A percentile compares a stretch with the other conserved stretches of the same genome.
Evolutionary conservation across 2,113 vertebrate genomes (phyloP).

Genomic region (Boleophthalmus pectinirostris): DNA sequence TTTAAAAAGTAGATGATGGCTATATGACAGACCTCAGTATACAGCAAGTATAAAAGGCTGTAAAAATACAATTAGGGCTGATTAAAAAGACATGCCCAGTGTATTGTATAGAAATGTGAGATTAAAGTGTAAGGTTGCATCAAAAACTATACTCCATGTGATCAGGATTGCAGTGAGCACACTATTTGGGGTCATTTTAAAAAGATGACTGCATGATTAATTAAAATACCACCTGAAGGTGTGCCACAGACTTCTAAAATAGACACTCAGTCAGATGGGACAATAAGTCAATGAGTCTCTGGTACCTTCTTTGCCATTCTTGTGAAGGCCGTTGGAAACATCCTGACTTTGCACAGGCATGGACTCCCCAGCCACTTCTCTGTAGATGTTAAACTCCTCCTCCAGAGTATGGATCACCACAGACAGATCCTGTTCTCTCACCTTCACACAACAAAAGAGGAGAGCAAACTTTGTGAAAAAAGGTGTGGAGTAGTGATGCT

Average conservation of each 20-base stretch:
- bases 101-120: no score
- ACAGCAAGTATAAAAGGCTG: no score
- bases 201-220: neutral
- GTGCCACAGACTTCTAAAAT: conserved; percentile 11
- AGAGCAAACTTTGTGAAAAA: neutral
- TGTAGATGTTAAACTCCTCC: conserved; percentile 91
- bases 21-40: no score
- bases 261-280: neutral
- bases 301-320: conserved; percentile 77
- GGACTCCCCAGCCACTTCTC: conserved; percentile 86
- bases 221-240: neutral
- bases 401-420: conserved; percentile 88
- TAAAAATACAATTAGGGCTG: no score
- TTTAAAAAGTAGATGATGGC: no score
- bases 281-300: neutral
- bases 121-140: no score
- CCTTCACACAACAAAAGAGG: conserved; percentile 68
- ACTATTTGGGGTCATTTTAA: neutral
- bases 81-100: no score
- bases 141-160: no score
- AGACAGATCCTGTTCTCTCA: conserved; percentile 90
- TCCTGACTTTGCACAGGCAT: conserved; percentile 79
- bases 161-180: neutral
- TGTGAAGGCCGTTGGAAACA: conserved; percentile 81
- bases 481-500: neutral